These are phyloP conservation scores for Ctenodactylus gundi DNA, from an alignment of 2,113 vertebrate genomes.

Conservation along the genomic window DNA sequence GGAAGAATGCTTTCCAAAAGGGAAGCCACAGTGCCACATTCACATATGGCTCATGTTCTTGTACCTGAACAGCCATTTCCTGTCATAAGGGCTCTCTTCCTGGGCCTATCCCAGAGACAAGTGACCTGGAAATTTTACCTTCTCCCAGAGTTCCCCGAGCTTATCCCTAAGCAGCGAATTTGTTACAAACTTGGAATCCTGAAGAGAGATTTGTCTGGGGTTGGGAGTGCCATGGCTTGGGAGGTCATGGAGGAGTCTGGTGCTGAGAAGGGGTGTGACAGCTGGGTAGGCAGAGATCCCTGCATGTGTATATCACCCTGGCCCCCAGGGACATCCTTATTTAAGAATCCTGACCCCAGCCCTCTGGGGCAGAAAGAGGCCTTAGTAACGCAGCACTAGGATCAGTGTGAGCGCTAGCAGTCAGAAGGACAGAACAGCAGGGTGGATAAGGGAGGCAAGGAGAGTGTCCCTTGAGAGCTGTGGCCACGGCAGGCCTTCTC, in stretches of 20 bases:
- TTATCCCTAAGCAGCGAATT: neutral
- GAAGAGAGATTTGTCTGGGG: neutral
- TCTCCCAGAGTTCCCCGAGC: neutral
- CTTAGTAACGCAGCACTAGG: neutral
- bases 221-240: neutral
- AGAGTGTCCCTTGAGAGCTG: accelerated
- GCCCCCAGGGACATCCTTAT: neutral
- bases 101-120: neutral
- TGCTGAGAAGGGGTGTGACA: neutral
- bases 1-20: neutral
- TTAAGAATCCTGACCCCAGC: too few species aligned
- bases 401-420: neutral
- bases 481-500: neutral
- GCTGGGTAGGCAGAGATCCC: neutral
- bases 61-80: neutral
- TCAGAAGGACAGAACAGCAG: neutral
- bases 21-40: neutral
- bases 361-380: neutral
- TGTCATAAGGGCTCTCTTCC: neutral
- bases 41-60: accelerated
- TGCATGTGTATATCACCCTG: too few species aligned
- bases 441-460: neutral
- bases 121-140: neutral
- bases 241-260: neutral
- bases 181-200: neutral